Evolutionary conservation across 1,140 invertebrate species (phyloP).

Genomic region (Lutraria rhynchaena): DNA sequence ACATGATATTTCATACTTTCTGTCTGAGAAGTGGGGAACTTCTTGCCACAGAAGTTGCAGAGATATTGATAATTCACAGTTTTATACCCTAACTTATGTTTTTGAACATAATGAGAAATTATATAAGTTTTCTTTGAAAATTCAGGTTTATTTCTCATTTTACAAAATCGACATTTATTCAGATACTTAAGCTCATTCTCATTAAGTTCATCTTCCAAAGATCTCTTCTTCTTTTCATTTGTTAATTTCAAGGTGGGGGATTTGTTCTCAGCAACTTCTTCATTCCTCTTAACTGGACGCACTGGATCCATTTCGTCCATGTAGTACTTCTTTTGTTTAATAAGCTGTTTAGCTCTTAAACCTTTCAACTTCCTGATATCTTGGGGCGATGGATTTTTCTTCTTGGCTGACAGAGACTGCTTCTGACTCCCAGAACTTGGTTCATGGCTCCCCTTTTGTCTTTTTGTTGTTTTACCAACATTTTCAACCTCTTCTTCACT

Average conservation of each 20-base stretch:
- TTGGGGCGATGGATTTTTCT: slow-evolving; percentile 7
- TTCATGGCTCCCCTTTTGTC: background rate
- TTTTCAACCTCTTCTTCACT: background rate
- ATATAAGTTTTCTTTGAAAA: background rate
- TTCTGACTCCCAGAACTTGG: background rate
- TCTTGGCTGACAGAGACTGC: background rate
- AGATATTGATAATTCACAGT: slow-evolving; percentile 11
- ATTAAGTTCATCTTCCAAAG: background rate
- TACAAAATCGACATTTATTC: slow-evolving; percentile 11
- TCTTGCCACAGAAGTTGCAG: slow-evolving; percentile 42
- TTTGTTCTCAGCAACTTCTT: background rate
- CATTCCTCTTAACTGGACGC: background rate
- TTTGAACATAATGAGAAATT: slow-evolving; percentile 16
- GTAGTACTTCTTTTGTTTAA: slow-evolving; percentile 40
- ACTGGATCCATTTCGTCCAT: slow-evolving; percentile 38
- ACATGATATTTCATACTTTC: slow-evolving; percentile 31
- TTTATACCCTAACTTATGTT: slow-evolving; percentile 35
- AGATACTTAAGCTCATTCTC: background rate
- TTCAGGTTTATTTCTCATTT: slow-evolving; percentile 1
- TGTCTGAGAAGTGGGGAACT: slow-evolving; percentile 23
- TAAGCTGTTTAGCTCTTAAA: slow-evolving; percentile 20
- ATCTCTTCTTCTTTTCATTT: no score
- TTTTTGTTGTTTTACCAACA: background rate
- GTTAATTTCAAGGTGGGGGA: no score
- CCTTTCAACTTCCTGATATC: slow-evolving; percentile 38